A percentile compares a stretch with the other conserved stretches of the same genome.
Evolutionary conservation across 2,888 invertebrate genomes (phyloP).

Genomic region (Lepidochitona cinerea): DNA sequence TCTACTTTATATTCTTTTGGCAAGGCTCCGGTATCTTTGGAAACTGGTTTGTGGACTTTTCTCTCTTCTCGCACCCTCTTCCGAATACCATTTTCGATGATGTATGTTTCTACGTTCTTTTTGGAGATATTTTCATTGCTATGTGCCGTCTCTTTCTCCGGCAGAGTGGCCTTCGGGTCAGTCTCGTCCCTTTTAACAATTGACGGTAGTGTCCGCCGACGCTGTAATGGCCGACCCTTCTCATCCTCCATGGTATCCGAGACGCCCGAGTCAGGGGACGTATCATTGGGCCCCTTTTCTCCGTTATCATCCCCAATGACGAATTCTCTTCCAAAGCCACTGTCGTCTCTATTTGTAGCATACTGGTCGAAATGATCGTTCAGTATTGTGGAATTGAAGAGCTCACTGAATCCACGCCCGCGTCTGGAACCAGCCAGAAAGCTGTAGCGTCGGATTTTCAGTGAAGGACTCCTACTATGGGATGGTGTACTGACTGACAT

Average conservation of each 20-base stretch:
- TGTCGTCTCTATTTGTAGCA: conserved; percentile 57
- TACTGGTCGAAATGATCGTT: conserved; percentile 71
- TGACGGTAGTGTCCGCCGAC: conserved; percentile 66
- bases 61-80: conserved; percentile 65
- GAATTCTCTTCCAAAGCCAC: conserved; percentile 58
- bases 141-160: conserved; percentile 51
- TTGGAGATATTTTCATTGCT: conserved; percentile 58
- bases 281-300: conserved; percentile 38
- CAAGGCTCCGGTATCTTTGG: conserved; percentile 35
- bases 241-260: conserved; percentile 59
- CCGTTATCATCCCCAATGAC: conserved; percentile 27
- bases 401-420: conserved; percentile 61
- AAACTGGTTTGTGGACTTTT: conserved; percentile 31
- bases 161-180: conserved; percentile 22
- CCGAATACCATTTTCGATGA: conserved; percentile 69
- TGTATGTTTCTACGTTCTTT: conserved; percentile 62
- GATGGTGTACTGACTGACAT: conserved; percentile 16
- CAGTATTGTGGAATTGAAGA: conserved; percentile 66
- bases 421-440: conserved; percentile 63
- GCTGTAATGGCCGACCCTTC: conserved; percentile 51
- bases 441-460: conserved; percentile 63
- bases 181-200: conserved; percentile 50
- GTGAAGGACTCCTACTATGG: conserved; percentile 56
- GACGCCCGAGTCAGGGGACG: conserved; percentile 65
- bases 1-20: conserved; percentile 82